These are phyloP conservation scores for Polymixis flavicincta DNA, from an alignment of 2,888 invertebrate genomes.

Conservation along the genomic window DNA sequence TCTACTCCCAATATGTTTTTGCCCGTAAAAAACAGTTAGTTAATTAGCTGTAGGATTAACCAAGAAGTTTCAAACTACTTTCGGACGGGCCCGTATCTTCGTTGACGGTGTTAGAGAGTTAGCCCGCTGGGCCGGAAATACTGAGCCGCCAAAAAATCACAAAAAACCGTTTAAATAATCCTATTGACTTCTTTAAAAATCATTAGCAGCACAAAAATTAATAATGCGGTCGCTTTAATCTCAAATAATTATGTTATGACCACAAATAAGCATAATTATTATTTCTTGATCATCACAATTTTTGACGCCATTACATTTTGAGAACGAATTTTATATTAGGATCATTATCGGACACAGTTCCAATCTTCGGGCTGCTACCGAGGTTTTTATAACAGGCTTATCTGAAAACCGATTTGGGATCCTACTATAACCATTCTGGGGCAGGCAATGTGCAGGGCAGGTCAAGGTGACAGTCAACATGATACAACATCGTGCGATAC, in stretches of 20 bases:
- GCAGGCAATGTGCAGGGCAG: background rate
- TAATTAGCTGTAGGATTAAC: too few species aligned
- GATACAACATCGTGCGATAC: background rate
- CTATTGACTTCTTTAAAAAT: background rate
- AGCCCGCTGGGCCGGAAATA: too few species aligned
- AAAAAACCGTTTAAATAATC: background rate
- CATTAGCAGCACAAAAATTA: background rate
- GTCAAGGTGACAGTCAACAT: background rate
- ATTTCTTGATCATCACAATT: conserved; percentile 18
- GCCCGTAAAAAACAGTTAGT: too few species aligned
- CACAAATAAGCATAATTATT: conserved; percentile 23
- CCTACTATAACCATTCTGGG: background rate
- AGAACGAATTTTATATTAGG: conserved; percentile 5
- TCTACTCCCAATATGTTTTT: too few species aligned
- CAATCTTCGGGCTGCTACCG: background rate
- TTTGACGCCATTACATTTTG: conserved; percentile 26
- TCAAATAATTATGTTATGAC: conserved; percentile 16
- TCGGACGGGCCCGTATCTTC: too few species aligned
- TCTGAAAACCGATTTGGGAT: background rate
- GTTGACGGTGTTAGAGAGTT: too few species aligned
- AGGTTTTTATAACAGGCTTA: conserved; percentile 28
- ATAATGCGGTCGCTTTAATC: conserved; percentile 3
- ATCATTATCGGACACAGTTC: conserved; percentile 10
- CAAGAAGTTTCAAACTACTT: too few species aligned
- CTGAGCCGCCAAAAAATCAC: too few species aligned